phyloP scores from a whole-genome alignment of 2,113 vertebrate genomes.

The Galemys pyrenaicus region DNA sequence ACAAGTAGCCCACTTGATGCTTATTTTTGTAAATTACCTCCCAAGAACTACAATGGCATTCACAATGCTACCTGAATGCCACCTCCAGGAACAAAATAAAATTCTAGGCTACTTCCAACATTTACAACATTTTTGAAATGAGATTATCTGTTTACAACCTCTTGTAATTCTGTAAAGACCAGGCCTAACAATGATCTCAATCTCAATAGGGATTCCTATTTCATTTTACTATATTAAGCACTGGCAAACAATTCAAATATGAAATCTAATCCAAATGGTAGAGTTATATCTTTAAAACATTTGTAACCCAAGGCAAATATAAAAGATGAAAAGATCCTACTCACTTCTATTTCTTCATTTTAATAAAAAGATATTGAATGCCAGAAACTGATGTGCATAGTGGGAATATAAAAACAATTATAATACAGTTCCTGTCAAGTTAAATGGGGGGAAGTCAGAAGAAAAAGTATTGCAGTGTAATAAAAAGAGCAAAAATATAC shows the following conservation, averaged over 20 bases:
- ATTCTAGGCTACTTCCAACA: background rate
- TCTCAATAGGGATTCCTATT: background rate
- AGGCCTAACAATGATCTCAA: background rate
- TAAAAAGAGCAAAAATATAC: background rate
- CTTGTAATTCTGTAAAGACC: background rate
- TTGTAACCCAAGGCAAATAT: background rate
- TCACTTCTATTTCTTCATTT: background rate
- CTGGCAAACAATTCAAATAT: background rate
- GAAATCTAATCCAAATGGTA: background rate
- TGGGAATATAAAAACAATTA: background rate
- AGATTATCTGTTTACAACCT: background rate
- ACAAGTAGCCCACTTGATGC: background rate
- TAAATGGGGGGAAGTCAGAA: background rate
- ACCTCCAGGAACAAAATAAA: conserved; percentile 2
- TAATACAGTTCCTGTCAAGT: background rate
- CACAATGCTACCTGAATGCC: background rate
- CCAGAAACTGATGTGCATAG: background rate
- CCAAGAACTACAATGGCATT: background rate
- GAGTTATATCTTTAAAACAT: background rate
- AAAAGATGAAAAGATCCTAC: background rate
- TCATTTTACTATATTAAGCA: background rate
- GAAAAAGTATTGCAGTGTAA: background rate
- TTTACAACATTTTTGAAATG: background rate
- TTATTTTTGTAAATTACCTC: background rate
- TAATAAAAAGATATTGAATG: background rate